Conservation (phyloP, 2,888 invertebrate genomes). For the Galerucella calmariensis region DNA sequence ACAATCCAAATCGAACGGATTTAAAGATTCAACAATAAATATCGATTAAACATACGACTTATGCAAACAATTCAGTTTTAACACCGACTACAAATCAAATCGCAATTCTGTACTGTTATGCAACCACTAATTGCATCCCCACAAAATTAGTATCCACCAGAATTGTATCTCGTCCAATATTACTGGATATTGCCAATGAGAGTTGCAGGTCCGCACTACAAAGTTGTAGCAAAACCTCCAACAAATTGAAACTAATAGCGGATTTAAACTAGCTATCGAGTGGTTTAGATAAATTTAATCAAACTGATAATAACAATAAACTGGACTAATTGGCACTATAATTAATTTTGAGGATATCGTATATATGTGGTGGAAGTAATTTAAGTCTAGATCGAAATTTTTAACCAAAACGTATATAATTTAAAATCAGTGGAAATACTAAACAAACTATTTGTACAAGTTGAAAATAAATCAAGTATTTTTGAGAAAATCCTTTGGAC, state of each 20-base stretch:
- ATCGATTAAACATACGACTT: not conserved
- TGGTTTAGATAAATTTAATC: not conserved
- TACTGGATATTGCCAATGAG: not conserved
- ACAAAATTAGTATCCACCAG: constrained; percentile 12
- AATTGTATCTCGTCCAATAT: not conserved
- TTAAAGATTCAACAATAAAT: not conserved
- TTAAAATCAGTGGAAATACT: too few relatives aligned
- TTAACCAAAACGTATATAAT: too few relatives aligned
- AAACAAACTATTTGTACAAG: too few relatives aligned
- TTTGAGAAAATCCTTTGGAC: too few relatives aligned
- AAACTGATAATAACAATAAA: not conserved
- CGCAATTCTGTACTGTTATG: not conserved
- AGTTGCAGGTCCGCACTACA: not conserved
- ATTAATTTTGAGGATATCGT: too few relatives aligned
- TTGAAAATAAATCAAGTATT: too few relatives aligned
- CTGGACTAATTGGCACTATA: too few relatives aligned
- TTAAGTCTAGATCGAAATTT: too few relatives aligned
- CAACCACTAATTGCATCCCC: not conserved
- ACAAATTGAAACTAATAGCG: not conserved
- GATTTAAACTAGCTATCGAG: not conserved
- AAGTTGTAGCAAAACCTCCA: not conserved
- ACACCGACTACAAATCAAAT: constrained; percentile 15
- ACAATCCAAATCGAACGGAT: not conserved
- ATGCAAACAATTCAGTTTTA: constrained; percentile 2
- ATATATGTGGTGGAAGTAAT: too few relatives aligned